Base-by-base conservation (phyloP, 2,888 invertebrate genomes). In the Elmis aenea region DNA sequence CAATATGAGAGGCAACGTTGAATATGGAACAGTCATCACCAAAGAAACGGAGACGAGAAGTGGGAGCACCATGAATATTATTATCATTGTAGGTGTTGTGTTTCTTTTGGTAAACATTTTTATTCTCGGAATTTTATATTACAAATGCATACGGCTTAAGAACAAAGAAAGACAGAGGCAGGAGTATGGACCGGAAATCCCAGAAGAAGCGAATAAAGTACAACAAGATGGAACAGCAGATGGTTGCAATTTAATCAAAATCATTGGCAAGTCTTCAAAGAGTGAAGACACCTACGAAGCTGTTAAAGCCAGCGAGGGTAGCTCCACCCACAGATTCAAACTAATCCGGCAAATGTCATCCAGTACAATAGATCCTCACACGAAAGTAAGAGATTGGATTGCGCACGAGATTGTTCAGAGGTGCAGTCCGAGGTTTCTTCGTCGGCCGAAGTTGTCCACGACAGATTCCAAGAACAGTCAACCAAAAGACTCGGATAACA, bases 361-460 rank as follows among this genome's bases (percentile, higher is more conserved):
- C 3, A 87, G 86, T 44, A 89, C 89, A 1, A 78, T 90, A 46
- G 89, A 90, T 62, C 85, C 89, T 0, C 84, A 88, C 58, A 83
- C 86, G 8, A 89, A 89, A 73, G 89, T 90, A 1, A 75, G 82
- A 44, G 86, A 89, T 52, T 89, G 90, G 90, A 89, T 90, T 51
- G 79, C 84, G 1, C 82, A 84, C 46, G 85, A 86, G 62, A 81
- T 85, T 18, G 80, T 82, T 55, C 78, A 82, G 50, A 76, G 81
- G 58, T 82, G 79, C 54, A 82, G 83, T 29, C 83, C 83, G 1
- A 75, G 74, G 42, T 77, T 79, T 58, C 59, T 81, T 9, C 69
- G 79, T 48, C 77, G 76, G 45, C 65, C 66, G 0, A 60, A 66
- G 2, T 8, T 8, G 5, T 8, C 8, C 18, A 6, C 18, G 65